Percentiles rank a stretch among this genome's conserved stretches.
Conservation (phyloP, 2,113 vertebrate species). For the Phalacrocorax aristotelis region DNA sequence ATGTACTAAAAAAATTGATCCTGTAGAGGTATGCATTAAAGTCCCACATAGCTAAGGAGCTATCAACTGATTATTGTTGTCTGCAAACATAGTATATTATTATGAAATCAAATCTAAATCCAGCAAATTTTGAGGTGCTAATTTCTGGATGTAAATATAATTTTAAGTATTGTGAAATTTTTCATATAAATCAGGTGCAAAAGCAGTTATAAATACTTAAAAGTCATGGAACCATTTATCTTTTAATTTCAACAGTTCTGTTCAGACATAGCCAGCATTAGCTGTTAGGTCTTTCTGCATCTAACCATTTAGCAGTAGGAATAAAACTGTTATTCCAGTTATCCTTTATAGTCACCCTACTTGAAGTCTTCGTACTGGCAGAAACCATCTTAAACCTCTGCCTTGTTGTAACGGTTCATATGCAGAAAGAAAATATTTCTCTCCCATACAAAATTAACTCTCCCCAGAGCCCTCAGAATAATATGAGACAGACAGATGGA, state of each 20-base stretch:
- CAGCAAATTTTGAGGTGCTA: background rate
- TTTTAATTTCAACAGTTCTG: background rate
- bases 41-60: background rate
- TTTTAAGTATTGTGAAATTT: background rate
- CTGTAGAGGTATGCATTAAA: background rate
- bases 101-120: background rate
- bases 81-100: background rate
- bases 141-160: background rate
- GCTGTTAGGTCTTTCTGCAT: background rate
- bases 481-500: background rate
- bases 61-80: background rate
- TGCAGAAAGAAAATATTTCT: background rate
- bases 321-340: background rate
- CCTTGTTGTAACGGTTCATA: background rate
- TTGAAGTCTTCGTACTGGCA: background rate
- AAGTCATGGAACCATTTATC: background rate
- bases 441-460: background rate
- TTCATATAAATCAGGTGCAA: background rate
- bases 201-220: background rate
- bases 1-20: background rate
- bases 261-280: background rate
- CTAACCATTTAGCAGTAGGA: background rate
- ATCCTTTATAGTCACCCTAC: background rate
- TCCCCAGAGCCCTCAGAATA: background rate
- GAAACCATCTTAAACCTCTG: background rate